phyloP scores from a whole-genome alignment of 1,140 invertebrate genomes.

The Subanguina moxae region DNA sequence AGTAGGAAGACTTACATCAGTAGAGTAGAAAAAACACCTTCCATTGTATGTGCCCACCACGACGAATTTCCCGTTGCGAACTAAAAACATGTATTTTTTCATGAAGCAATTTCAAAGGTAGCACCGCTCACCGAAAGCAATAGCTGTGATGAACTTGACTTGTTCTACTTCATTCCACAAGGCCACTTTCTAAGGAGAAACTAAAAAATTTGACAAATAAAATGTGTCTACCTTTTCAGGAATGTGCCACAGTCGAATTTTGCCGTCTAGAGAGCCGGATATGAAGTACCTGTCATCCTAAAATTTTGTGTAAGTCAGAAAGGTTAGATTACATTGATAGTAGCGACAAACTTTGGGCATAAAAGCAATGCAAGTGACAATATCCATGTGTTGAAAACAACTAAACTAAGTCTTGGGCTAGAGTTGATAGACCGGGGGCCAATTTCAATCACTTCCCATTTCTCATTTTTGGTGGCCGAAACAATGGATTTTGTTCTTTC shows the following conservation, averaged over 20 bases:
- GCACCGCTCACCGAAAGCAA: slow-evolving; percentile 81
- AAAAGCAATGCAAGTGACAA: slow-evolving; percentile 95
- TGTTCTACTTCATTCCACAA: slow-evolving; percentile 95
- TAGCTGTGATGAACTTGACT: slow-evolving; percentile 86
- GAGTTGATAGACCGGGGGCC: no score
- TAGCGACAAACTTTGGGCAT: slow-evolving; percentile 73
- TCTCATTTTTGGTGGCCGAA: no score
- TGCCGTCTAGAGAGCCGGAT: slow-evolving; percentile 65
- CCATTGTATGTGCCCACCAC: slow-evolving; percentile 87
- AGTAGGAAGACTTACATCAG: slow-evolving; percentile 67
- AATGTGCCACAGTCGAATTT: slow-evolving; percentile 95
- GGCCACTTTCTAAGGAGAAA: slow-evolving; percentile 70
- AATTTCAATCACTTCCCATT: no score
- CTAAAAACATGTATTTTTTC: no score
- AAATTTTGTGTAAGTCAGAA: slow-evolving; percentile 35
- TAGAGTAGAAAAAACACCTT: slow-evolving; percentile 93
- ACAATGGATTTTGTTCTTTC: no score
- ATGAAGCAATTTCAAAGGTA: no score
- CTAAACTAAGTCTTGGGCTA: no score
- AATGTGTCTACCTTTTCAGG: slow-evolving; percentile 72
- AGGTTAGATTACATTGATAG: slow-evolving; percentile 31
- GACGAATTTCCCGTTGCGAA: slow-evolving; percentile 91
- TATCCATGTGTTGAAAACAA: slow-evolving; percentile 97
- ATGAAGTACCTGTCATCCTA: slow-evolving; percentile 65
- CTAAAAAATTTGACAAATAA: background rate